Conservation (phyloP, 2,888 invertebrate species). For the Druceiella hillmani region DNA sequence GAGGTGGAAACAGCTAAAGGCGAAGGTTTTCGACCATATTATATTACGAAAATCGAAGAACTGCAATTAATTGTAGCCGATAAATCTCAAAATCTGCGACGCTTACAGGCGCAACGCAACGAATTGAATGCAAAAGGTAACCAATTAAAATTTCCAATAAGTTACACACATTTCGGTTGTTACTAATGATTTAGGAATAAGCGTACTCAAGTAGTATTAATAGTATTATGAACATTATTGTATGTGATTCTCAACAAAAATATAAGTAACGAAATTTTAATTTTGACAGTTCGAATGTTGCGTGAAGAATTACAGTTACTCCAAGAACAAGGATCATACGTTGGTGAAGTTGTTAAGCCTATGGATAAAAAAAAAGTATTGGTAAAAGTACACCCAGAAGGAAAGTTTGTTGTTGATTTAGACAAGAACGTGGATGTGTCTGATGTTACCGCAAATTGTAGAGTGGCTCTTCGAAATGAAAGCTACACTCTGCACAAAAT, state of each 20-base stretch:
- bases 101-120: constrained; percentile 97
- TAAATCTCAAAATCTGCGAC: constrained; percentile 93
- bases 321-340: constrained; percentile 98
- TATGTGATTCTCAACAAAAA: too few species aligned
- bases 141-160: too few species aligned
- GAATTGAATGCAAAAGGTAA: constrained; percentile 96
- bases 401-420: constrained; percentile 98
- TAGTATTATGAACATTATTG: too few species aligned
- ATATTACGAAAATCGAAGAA: constrained; percentile 97
- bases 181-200: too few species aligned
- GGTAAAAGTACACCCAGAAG: constrained; percentile 98
- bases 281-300: constrained; percentile 84
- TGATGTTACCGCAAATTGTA: constrained; percentile 94
- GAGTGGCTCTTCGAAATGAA: constrained; percentile 96
- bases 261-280: too few species aligned
- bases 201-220: too few species aligned
- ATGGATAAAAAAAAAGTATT: constrained; percentile 99
- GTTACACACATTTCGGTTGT: too few species aligned
- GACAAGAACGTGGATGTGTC: constrained; percentile 99
- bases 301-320: constrained; percentile 95
- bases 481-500: constrained; percentile 99
- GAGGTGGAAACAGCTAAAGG: constrained; percentile 69
- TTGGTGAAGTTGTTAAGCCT: constrained; percentile 98
- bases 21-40: constrained; percentile 93
- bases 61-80: constrained; percentile 94